A percentile compares a stretch with the other conserved stretches of the same genome.
These are phyloP conservation scores for Melanophora roralis DNA, from an alignment of 2,888 invertebrate species.

Conservation along the genomic window DNA sequence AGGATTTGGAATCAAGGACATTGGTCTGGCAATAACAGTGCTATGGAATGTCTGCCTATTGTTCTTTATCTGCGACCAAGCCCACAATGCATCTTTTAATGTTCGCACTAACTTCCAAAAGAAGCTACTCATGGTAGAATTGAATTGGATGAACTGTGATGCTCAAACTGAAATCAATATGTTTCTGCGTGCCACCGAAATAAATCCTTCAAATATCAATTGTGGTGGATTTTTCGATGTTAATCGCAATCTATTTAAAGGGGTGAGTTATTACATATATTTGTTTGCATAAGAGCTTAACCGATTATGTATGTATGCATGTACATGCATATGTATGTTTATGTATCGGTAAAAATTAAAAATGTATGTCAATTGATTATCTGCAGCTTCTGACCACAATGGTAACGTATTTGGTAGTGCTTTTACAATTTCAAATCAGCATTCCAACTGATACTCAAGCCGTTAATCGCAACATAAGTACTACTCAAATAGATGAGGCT, in stretches of 20 bases:
- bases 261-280: constrained; percentile 77
- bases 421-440: constrained; percentile 87
- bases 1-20: constrained; percentile 85
- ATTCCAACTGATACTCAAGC: constrained; percentile 79
- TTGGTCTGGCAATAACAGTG: constrained; percentile 83
- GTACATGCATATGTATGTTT: background rate
- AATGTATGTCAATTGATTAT: constrained; percentile 18
- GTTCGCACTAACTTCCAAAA: constrained; percentile 86
- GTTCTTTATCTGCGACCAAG: constrained; percentile 86
- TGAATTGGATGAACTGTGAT: constrained; percentile 87
- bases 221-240: constrained; percentile 86
- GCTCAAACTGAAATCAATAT: constrained; percentile 87
- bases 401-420: constrained; percentile 86
- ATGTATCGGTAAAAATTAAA: background rate
- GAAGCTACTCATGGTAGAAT: constrained; percentile 84
- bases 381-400: constrained; percentile 83
- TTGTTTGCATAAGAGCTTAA: background rate
- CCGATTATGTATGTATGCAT: no score
- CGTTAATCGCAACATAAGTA: constrained; percentile 51
- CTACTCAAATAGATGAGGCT: constrained; percentile 59
- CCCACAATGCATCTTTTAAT: constrained; percentile 85
- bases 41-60: constrained; percentile 81
- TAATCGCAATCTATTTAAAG: constrained; percentile 85
- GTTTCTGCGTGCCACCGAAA: constrained; percentile 86
- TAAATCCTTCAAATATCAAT: constrained; percentile 86